phyloP scores from a whole-genome alignment of 2,888 invertebrate species.

The Drosophila stalkeri region DNA sequence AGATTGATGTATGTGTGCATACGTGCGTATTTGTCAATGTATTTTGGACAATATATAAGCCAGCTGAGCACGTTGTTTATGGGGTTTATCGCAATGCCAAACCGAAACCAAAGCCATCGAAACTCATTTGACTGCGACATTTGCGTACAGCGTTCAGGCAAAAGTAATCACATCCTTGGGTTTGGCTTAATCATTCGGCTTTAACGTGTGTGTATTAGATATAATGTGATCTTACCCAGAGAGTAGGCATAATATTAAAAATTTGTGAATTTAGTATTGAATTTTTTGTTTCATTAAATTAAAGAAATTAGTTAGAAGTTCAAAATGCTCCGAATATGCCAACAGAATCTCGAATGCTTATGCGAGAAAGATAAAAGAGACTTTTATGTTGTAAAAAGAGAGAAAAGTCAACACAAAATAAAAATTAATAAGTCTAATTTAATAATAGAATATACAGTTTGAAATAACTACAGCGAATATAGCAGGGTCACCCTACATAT shows the following conservation, averaged over 20 bases:
- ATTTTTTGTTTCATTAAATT: too few relatives aligned
- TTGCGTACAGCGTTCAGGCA: conserved; percentile 14
- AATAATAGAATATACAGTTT: too few relatives aligned
- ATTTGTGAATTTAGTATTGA: not conserved
- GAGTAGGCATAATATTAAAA: not conserved
- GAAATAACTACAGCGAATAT: too few relatives aligned
- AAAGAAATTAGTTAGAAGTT: too few relatives aligned
- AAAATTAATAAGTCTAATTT: too few relatives aligned
- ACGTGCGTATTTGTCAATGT: conserved; percentile 27
- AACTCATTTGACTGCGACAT: conserved; percentile 37
- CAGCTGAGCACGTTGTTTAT: conserved; percentile 53
- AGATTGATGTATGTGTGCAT: conserved; percentile 33
- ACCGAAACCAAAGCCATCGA: conserved; percentile 40
- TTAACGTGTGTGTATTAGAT: not conserved
- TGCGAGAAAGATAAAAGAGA: too few relatives aligned
- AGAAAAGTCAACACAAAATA: too few relatives aligned
- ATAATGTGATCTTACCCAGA: too few relatives aligned
- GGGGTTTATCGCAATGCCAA: conserved; percentile 45
- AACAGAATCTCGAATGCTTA: too few relatives aligned
- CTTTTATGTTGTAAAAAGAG: too few relatives aligned
- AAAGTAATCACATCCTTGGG: conserved; percentile 20
- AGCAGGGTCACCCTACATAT: too few relatives aligned
- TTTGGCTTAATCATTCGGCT: not conserved
- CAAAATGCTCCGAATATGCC: too few relatives aligned
- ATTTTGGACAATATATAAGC: conserved; percentile 41